phyloP scores from a whole-genome alignment of 2,888 invertebrate species.

The Sinelater perroti region DNA sequence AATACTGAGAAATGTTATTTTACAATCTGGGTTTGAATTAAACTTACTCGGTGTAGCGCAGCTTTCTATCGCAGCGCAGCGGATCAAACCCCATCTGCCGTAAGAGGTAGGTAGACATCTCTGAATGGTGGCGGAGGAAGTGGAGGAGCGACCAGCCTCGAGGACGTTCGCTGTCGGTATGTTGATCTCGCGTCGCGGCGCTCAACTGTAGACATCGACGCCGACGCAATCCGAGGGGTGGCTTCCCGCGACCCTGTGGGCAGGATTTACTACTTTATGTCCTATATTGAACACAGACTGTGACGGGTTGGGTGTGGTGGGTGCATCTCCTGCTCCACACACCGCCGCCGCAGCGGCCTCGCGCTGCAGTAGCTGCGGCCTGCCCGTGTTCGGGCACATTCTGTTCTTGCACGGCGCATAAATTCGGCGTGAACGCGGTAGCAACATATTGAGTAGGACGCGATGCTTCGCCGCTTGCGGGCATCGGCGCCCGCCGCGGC shows the following conservation, averaged over 20 bases:
- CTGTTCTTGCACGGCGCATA: slow-evolving; percentile 36
- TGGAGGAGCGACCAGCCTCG: slow-evolving; percentile 48
- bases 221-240: slow-evolving; percentile 60
- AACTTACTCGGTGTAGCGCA: no score
- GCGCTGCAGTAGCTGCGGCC: slow-evolving; percentile 18
- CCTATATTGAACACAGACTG: slow-evolving; percentile 68
- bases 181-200: slow-evolving; percentile 56
- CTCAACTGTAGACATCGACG: slow-evolving; percentile 55
- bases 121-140: slow-evolving; percentile 5
- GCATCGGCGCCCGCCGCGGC: slow-evolving; percentile 25
- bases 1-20: no score
- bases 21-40: neutral
- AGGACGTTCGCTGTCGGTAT: slow-evolving; percentile 54
- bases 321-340: slow-evolving; percentile 62
- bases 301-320: slow-evolving; percentile 66
- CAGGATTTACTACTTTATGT: slow-evolving; percentile 60
- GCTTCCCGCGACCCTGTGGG: slow-evolving; percentile 59
- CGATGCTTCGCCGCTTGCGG: no score
- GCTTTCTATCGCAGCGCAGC: no score
- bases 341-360: slow-evolving; percentile 63
- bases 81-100: no score
- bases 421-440: slow-evolving; percentile 4
- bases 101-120: neutral
- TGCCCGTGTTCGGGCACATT: no score
- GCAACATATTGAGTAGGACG: no score